These are phyloP conservation scores for Phycodurus eques DNA, from an alignment of 2,113 vertebrate genomes.

Conservation along the genomic window DNA sequence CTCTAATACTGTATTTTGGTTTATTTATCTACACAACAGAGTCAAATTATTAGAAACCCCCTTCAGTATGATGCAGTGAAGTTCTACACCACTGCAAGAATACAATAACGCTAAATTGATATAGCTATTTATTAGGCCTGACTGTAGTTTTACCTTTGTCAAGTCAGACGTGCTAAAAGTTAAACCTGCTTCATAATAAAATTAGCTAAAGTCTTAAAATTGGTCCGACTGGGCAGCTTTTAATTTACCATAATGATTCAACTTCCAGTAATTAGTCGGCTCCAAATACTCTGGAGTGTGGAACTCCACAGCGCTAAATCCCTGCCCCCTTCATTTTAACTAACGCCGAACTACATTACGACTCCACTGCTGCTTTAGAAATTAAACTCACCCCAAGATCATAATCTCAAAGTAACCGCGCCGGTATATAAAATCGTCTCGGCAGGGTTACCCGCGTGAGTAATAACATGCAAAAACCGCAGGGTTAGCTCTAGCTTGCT, in stretches of 20 bases:
- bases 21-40: not conserved
- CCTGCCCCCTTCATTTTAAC: not conserved
- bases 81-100: not conserved
- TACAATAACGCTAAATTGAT: not conserved
- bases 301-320: constrained; percentile 10
- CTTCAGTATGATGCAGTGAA: not conserved
- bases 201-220: not conserved
- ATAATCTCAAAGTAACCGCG: not conserved
- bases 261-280: constrained; percentile 32
- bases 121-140: not conserved
- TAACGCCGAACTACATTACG: not conserved
- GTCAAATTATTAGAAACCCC: not conserved
- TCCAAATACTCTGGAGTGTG: constrained; percentile 11
- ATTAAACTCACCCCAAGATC: not conserved
- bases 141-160: not conserved
- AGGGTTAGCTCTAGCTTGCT: constrained; percentile 33
- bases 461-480: not conserved
- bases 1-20: not conserved
- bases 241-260: constrained; percentile 1
- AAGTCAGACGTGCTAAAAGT: not conserved
- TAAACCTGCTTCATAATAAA: not conserved
- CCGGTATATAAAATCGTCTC: not conserved
- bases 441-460: not conserved
- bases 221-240: not conserved
- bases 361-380: not conserved